phyloP scores from a whole-genome alignment of 2,888 invertebrate genomes.

The Gibbula magus region DNA sequence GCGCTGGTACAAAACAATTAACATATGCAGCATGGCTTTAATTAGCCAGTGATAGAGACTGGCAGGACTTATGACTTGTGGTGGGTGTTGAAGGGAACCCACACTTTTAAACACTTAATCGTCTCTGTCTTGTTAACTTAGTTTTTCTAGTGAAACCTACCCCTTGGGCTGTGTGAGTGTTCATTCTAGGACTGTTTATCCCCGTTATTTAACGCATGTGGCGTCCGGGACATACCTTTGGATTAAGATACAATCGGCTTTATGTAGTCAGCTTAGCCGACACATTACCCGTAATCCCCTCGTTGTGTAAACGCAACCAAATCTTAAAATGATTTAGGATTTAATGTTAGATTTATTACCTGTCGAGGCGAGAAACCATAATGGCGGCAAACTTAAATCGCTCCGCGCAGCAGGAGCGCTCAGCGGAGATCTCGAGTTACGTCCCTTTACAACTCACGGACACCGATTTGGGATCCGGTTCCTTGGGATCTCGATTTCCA shows the following conservation, averaged over 20 bases:
- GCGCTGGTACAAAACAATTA: no score
- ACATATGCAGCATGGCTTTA: no score
- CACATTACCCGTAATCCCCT: neutral
- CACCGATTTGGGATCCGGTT: neutral
- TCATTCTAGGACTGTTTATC: neutral
- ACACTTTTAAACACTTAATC: no score
- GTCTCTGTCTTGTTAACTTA: no score
- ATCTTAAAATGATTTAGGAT: neutral
- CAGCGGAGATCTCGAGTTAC: neutral
- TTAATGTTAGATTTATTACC: neutral
- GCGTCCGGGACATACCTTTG: neutral
- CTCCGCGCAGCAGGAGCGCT: neutral
- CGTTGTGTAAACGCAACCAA: neutral
- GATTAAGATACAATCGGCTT: neutral
- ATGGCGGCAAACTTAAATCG: neutral
- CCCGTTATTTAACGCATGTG: neutral
- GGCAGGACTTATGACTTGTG: no score
- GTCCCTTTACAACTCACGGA: neutral
- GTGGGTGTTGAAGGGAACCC: no score
- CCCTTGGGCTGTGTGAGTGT: neutral
- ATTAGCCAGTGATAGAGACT: no score
- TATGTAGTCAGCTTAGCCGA: neutral
- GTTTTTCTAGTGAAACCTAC: no score
- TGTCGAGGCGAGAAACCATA: neutral
- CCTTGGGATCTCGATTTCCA: neutral